Percentiles rank a stretch among this genome's conserved stretches.
Conservation (phyloP, 1,140 invertebrate species). For the Ceratosolen fusciceps region DNA sequence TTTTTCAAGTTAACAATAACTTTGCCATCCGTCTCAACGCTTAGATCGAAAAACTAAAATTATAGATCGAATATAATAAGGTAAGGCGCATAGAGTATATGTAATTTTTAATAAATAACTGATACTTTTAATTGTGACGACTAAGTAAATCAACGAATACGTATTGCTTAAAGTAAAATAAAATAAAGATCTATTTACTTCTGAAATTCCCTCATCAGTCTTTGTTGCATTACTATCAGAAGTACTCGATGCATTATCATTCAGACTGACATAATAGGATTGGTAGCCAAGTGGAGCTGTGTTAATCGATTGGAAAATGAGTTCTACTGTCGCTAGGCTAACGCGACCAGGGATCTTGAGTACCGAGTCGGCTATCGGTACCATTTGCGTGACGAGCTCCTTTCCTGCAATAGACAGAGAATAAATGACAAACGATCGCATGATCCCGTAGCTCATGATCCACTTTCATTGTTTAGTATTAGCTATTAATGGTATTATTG, state of each 20-base stretch:
- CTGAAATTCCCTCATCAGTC: conserved; percentile 28
- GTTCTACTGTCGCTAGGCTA: conserved; percentile 75
- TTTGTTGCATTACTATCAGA: neutral
- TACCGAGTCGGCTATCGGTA: conserved; percentile 76
- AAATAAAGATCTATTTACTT: conserved; percentile 47
- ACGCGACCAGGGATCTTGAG: conserved; percentile 76
- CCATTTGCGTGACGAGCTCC: conserved; percentile 73
- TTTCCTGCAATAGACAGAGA: conserved; percentile 64
- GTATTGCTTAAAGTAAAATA: no score
- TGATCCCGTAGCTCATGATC: no score
- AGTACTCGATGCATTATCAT: neutral
- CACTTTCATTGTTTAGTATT: no score
- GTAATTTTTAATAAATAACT: neutral
- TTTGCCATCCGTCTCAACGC: conserved; percentile 65
- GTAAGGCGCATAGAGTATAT: no score
- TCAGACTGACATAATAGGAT: conserved; percentile 74
- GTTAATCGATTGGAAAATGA: conserved; percentile 77
- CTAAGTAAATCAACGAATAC: neutral
- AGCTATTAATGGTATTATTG: no score
- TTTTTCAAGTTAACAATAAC: conserved; percentile 71
- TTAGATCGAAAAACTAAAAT: conserved; percentile 49
- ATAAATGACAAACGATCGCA: no score
- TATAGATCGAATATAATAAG: no score
- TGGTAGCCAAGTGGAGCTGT: conserved; percentile 79
- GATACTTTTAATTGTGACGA: no score